Evolutionary conservation across 1,140 invertebrate species (phyloP).

Genomic region (Drosophila paulistorum): DNA sequence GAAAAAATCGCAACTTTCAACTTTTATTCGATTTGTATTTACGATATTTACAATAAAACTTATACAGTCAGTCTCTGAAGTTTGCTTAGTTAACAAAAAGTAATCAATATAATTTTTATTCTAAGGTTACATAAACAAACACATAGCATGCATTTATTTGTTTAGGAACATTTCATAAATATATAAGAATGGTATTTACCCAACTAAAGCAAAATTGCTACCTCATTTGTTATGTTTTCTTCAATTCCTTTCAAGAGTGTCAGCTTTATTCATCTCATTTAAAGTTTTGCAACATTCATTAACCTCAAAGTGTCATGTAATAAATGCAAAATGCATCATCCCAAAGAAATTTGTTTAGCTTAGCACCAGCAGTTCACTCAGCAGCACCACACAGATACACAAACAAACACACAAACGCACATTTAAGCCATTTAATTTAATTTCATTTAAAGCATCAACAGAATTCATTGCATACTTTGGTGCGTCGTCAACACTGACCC

Average conservation of each 20-base stretch:
- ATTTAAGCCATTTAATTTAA: constrained; percentile 59
- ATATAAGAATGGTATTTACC: too few relatives aligned
- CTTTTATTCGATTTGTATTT: too few relatives aligned
- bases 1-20: too few relatives aligned
- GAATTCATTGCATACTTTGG: constrained; percentile 73
- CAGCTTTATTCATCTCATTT: constrained; percentile 1
- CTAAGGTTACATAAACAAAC: too few relatives aligned
- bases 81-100: too few relatives aligned
- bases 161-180: too few relatives aligned
- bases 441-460: constrained; percentile 56
- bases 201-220: not conserved
- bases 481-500: constrained; percentile 51
- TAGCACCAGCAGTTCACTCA: not conserved
- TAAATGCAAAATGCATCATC: constrained; percentile 54
- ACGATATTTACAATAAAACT: too few relatives aligned
- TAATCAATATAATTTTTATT: too few relatives aligned
- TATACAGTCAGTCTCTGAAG: too few relatives aligned
- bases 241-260: not conserved
- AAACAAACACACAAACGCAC: not conserved
- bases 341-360: constrained; percentile 41
- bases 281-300: constrained; percentile 32
- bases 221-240: not conserved
- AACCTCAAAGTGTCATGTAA: constrained; percentile 32
- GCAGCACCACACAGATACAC: too few relatives aligned
- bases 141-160: too few relatives aligned